phyloP scores from a whole-genome alignment of 2,797 vertebrate genomes.

The Emydoidea blandingii region DNA sequence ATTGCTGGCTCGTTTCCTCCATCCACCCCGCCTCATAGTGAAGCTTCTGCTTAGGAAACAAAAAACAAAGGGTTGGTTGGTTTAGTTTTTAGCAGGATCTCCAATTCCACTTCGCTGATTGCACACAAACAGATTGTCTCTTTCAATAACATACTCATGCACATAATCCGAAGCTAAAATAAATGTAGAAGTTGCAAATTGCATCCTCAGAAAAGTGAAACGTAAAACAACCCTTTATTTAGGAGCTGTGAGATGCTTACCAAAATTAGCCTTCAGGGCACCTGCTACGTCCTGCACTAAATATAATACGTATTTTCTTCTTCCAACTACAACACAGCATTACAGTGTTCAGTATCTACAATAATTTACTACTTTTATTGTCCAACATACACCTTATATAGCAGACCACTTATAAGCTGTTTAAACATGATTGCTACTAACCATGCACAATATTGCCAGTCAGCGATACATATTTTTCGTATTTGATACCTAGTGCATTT shows the following conservation, averaged over 20 bases:
- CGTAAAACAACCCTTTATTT: not conserved
- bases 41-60: constrained; percentile 81
- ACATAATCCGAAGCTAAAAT: constrained; percentile 8
- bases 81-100: not conserved
- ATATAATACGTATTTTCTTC: not conserved
- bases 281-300: not conserved
- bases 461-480: not conserved
- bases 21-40: constrained; percentile 97
- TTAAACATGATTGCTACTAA: not conserved
- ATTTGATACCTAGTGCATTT: not conserved
- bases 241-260: not conserved
- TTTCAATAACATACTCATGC: constrained; percentile 34
- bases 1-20: constrained; percentile 91
- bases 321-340: not conserved
- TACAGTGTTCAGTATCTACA: not conserved
- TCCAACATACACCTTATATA: not conserved
- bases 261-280: not conserved
- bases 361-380: constrained; percentile 5
- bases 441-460: not conserved
- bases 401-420: not conserved
- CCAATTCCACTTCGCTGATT: not conserved
- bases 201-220: not conserved
- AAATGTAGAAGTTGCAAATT: not conserved
- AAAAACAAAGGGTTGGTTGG: constrained; percentile 10
- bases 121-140: not conserved